Percentiles rank a stretch among this genome's conserved stretches.
phyloP scores from a whole-genome alignment of 2,888 invertebrate genomes.

The Cantharis flavilabris region DNA sequence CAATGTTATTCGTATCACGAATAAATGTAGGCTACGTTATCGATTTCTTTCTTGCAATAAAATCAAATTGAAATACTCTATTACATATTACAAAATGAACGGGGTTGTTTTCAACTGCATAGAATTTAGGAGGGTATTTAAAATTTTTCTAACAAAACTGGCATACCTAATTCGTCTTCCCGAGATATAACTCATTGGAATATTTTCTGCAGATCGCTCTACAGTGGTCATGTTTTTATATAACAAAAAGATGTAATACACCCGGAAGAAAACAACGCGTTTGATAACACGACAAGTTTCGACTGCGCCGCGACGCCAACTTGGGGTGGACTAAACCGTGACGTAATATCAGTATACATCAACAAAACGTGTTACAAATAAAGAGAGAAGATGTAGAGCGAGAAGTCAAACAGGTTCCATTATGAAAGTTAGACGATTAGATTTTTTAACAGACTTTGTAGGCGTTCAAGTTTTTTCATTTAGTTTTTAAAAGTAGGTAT shows the following conservation, averaged over 20 bases:
- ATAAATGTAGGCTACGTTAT: background rate
- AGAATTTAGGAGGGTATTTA: background rate
- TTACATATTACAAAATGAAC: background rate
- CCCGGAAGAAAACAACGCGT: slow-evolving; percentile 11
- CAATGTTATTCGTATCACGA: background rate
- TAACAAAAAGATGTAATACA: background rate
- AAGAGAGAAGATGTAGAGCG: background rate
- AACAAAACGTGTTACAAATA: background rate
- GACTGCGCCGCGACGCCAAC: slow-evolving; percentile 26
- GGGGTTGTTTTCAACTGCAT: background rate
- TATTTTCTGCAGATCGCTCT: slow-evolving; percentile 38
- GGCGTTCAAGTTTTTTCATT: background rate
- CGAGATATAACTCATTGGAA: slow-evolving; percentile 17
- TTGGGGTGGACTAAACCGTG: slow-evolving; percentile 17
- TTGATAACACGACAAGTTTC: slow-evolving; percentile 13
- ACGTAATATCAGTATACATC: slow-evolving; percentile 19
- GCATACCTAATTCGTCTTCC: slow-evolving; percentile 27
- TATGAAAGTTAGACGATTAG: background rate
- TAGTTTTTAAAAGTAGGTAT: background rate
- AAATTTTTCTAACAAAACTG: background rate
- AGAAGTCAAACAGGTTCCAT: background rate
- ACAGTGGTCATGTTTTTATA: slow-evolving; percentile 41
- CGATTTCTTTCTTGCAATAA: background rate
- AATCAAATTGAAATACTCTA: background rate
- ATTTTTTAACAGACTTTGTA: background rate